phyloP scores from a whole-genome alignment of 2,113 vertebrate genomes.

The Pangasianodon hypophthalmus region DNA sequence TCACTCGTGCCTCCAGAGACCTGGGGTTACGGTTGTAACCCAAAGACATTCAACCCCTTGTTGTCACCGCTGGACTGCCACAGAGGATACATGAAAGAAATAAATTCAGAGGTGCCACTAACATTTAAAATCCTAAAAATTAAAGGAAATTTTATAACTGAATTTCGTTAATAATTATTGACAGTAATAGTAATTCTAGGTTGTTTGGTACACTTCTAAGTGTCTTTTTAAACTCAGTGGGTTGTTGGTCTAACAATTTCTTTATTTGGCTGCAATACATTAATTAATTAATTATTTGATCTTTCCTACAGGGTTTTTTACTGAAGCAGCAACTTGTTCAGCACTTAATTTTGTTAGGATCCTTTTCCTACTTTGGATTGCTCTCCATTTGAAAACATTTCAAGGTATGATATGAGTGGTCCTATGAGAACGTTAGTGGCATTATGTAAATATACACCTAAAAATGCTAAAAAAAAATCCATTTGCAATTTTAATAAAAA shows the following conservation, averaged over 20 bases:
- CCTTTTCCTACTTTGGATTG: background rate
- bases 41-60: background rate
- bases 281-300: background rate
- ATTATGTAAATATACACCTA: background rate
- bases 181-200: background rate
- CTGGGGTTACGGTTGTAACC: background rate
- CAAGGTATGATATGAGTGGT: background rate
- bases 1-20: background rate
- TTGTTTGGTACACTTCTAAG: background rate
- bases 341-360: background rate
- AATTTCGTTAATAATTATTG: background rate
- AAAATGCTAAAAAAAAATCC: too few relatives aligned
- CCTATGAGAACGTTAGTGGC: background rate
- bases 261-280: background rate
- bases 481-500: background rate
- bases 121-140: background rate
- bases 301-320: background rate
- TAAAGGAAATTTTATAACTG: background rate
- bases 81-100: background rate
- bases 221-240: background rate
- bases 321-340: slow-evolving; percentile 4
- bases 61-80: background rate
- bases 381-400: background rate
- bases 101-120: background rate
- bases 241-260: background rate